A percentile compares a stretch with the other conserved stretches of the same genome.
These are phyloP conservation scores for Philypnodon macrostomus DNA, from an alignment of 2,797 vertebrate genomes.

Conservation along the genomic window DNA sequence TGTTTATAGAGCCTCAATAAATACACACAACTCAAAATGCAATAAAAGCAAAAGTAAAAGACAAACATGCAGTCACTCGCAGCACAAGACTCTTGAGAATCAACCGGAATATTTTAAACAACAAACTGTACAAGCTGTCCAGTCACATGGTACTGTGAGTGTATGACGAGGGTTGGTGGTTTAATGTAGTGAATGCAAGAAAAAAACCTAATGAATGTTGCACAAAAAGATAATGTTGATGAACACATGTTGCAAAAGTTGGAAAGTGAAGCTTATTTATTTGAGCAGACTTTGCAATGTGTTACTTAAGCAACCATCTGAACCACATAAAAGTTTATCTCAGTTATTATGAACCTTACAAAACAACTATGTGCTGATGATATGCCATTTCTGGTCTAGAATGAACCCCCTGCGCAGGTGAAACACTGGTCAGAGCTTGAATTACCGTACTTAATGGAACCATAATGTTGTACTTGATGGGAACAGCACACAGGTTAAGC, in stretches of 20 bases:
- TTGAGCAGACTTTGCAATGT: background rate
- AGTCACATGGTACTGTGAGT: slow-evolving; percentile 1
- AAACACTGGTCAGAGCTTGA: background rate
- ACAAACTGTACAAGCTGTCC: slow-evolving; percentile 13
- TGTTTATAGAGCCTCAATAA: slow-evolving; percentile 17
- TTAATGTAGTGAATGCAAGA: background rate
- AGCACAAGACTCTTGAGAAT: slow-evolving; percentile 19
- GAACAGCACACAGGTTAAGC: background rate
- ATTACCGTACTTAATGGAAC: background rate
- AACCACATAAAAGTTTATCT: too few relatives aligned
- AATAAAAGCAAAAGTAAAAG: slow-evolving; percentile 26
- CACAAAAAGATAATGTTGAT: too few relatives aligned
- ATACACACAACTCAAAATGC: slow-evolving; percentile 36
- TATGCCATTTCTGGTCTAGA: background rate
- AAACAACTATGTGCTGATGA: background rate
- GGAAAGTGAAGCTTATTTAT: too few relatives aligned
- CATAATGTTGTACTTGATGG: background rate
- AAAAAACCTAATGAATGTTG: too few relatives aligned
- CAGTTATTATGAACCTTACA: too few relatives aligned
- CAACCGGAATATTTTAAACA: slow-evolving; percentile 17
- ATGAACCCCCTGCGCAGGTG: background rate
- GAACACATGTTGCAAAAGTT: too few relatives aligned
- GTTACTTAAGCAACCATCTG: too few relatives aligned
- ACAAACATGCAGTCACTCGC: slow-evolving; percentile 68
- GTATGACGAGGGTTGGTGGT: too few relatives aligned